Evolutionary conservation across 2,888 invertebrate genomes (phyloP), one percentile per base, ranked within the genome.

Genomic region (Amphipoea oculea): DNA sequence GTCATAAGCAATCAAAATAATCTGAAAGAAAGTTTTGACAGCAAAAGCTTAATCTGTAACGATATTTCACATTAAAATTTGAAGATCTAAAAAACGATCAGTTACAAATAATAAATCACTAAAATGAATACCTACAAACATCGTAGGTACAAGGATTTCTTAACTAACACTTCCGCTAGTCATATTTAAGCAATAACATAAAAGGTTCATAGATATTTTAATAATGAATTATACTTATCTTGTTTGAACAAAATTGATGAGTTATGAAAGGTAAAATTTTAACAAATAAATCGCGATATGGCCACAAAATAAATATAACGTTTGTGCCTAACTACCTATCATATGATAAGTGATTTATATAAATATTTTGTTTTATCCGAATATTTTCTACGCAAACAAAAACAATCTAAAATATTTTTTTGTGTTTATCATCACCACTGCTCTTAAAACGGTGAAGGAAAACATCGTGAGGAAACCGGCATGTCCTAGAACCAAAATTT

Each of bases 121-220:
- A n/a, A 62, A 60, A 51, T 57, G 6, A 40, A 78, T 40, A 29
- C 29, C 29, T 29, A 40, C 12, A 40, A 7, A 14, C 20, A 14
- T 17, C 0, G 51, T 63, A 29, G 20, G 48, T 23, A 57, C 62
- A 70, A 65, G 65, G 45, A 66, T 80, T 65, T 68, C 5, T 6
- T 45, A 17, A 42, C 20, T 36, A 63, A 51, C 1, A 14, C 23
- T 68, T 66, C 81, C 81, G 63, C 14, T 60, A 14, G 20, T 36
- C 4, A 36, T 42, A 42, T 66, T 48, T n/a, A 80, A 45, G 71
- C 63, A 65, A 54, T 57, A 63, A 65, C 11, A 42, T 76, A 54
- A 12, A 42, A 11, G 42, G 51, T 6, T 23, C 23, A 7, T 76
- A 12, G 9, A 36, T 65, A 42, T 54, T 42, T 23, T 23, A 57